Percentiles rank a stretch among this genome's conserved stretches.
Evolutionary conservation across 2,113 vertebrate species (phyloP).

Genomic region (Cyanoderma ruficeps): DNA sequence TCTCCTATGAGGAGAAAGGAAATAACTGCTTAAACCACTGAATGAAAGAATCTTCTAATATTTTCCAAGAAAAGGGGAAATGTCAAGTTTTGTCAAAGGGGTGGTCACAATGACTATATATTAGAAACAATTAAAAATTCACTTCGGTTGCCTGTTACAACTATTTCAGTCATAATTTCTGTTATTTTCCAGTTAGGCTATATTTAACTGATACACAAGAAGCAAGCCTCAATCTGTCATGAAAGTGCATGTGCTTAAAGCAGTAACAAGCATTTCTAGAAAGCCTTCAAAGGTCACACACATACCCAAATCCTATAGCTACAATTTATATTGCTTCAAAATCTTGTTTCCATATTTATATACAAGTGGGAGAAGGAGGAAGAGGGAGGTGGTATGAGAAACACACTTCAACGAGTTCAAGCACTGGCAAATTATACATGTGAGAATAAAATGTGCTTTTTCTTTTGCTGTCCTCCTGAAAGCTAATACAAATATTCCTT

Average conservation of each 20-base stretch:
- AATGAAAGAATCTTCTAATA: background rate
- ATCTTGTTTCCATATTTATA: slow-evolving; percentile 44
- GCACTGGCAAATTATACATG: background rate
- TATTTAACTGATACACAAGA: background rate
- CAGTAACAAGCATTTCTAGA: slow-evolving; percentile 4
- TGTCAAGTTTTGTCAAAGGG: background rate
- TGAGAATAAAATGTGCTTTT: background rate
- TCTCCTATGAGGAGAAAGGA: background rate
- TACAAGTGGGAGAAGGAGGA: slow-evolving; percentile 28
- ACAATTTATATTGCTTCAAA: background rate
- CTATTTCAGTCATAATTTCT: background rate
- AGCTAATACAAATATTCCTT: background rate
- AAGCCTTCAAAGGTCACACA: slow-evolving; percentile 24
- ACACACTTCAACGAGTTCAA: background rate
- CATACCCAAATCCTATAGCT: background rate
- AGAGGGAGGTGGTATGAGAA: slow-evolving; percentile 27
- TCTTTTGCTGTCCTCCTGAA: background rate
- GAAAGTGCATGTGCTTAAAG: background rate
- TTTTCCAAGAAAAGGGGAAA: background rate
- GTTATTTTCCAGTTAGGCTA: slow-evolving; percentile 23
- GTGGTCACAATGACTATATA: background rate
- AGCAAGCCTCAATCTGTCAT: slow-evolving; percentile 36
- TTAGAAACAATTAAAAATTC: background rate
- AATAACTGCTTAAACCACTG: background rate
- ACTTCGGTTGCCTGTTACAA: background rate